A percentile compares a stretch with the other conserved stretches of the same genome.
phyloP scores from a whole-genome alignment of 2,113 vertebrate genomes.

The Pao palembangensis region DNA sequence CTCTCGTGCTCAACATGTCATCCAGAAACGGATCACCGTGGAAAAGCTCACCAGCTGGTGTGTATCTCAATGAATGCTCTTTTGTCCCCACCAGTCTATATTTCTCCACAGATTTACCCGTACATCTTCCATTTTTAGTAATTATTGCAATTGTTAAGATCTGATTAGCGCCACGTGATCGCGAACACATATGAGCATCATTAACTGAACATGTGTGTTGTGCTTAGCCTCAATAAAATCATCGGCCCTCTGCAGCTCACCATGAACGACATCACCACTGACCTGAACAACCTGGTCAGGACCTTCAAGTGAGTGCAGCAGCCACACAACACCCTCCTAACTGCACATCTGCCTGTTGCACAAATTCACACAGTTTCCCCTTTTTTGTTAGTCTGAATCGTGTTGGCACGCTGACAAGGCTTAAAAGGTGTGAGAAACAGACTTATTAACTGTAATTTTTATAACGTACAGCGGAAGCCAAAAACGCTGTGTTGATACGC shows the following conservation, averaged over 20 bases:
- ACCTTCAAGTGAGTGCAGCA: constrained; percentile 83
- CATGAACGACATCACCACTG: constrained; percentile 79
- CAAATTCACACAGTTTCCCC: not conserved
- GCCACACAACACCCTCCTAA: not conserved
- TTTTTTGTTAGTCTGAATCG: not conserved
- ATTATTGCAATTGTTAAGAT: not conserved
- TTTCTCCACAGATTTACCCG: not conserved
- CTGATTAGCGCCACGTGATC: too few relatives aligned
- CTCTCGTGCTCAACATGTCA: constrained; percentile 85
- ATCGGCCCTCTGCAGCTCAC: constrained; percentile 81
- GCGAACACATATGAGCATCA: too few relatives aligned
- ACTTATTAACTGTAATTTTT: not conserved
- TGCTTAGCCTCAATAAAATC: constrained; percentile 79
- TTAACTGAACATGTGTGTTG: too few relatives aligned
- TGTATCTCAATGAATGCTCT: constrained; percentile 59
- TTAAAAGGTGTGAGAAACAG: not conserved
- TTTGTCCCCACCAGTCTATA: not conserved
- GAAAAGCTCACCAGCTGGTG: constrained; percentile 88
- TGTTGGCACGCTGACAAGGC: not conserved
- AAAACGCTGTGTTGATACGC: not conserved
- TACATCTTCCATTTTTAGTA: not conserved
- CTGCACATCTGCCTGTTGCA: not conserved
- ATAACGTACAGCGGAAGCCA: not conserved
- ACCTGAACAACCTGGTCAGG: constrained; percentile 86
- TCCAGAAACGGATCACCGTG: constrained; percentile 87